Evolutionary conservation across 2,113 vertebrate species (phyloP).

Genomic region (Felis catus): DNA sequence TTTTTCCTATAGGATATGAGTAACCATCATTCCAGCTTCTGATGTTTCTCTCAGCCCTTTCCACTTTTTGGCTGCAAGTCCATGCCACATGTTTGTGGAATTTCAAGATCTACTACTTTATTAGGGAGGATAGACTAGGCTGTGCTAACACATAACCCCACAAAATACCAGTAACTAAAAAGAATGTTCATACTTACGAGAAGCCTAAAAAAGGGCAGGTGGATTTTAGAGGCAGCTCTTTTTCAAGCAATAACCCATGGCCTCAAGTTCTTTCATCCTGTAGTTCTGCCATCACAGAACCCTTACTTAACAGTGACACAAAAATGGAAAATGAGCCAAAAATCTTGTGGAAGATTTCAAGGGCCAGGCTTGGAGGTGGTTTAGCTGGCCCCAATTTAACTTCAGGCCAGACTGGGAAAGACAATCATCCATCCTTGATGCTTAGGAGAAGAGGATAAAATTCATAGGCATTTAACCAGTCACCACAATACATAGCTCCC

Average conservation of each 20-base stretch:
- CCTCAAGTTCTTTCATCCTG: not conserved
- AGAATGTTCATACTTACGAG: not conserved
- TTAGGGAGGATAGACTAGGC: not conserved
- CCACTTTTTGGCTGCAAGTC: not conserved
- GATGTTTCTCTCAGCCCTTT: not conserved
- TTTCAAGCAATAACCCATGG: not conserved
- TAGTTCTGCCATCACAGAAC: not conserved
- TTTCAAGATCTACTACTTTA: not conserved
- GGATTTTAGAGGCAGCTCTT: not conserved
- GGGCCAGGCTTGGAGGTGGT: not conserved
- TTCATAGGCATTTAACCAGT: not conserved
- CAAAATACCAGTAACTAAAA: not conserved
- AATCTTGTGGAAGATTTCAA: not conserved
- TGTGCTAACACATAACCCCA: not conserved
- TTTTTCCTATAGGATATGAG: not conserved
- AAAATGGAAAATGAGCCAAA: not conserved
- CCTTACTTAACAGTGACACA: not conserved
- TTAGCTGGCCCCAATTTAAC: not conserved
- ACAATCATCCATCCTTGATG: not conserved
- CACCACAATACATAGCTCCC: not conserved
- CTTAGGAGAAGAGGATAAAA: not conserved
- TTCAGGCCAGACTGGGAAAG: not conserved
- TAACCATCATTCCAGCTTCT: not conserved
- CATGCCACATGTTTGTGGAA: no score
- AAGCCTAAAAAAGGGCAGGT: not conserved